phyloP scores from a whole-genome alignment of 1,140 invertebrate species.

The Drosophila miranda region DNA sequence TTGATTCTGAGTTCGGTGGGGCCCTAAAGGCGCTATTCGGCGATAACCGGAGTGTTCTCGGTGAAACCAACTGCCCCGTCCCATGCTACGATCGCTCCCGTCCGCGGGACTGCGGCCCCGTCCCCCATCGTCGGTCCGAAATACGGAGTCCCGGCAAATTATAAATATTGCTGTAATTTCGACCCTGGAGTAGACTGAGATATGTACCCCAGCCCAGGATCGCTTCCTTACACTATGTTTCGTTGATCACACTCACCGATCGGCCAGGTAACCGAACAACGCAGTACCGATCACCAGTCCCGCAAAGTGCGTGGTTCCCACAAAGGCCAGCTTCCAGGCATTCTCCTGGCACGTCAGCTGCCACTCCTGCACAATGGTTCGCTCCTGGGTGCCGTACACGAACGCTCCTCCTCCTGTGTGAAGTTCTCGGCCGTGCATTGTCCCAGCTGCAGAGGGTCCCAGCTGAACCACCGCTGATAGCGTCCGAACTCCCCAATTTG shows the following conservation, averaged over 20 bases:
- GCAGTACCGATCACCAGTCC: conserved; percentile 85
- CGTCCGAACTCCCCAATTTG: conserved; percentile 85
- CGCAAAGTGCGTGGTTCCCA: conserved; percentile 86
- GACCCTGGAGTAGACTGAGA: too few species aligned
- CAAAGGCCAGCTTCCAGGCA: conserved; percentile 86
- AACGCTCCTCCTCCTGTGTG: conserved; percentile 72
- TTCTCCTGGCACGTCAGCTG: conserved; percentile 85
- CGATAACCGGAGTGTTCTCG: too few species aligned
- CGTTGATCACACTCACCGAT: conserved; percentile 83
- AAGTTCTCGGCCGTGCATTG: conserved; percentile 75
- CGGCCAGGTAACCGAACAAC: conserved; percentile 84
- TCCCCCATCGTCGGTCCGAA: too few species aligned
- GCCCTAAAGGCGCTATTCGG: too few species aligned
- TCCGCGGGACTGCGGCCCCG: too few species aligned
- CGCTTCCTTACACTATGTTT: too few species aligned
- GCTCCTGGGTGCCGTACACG: conserved; percentile 83
- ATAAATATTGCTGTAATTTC: too few species aligned
- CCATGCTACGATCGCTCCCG: too few species aligned
- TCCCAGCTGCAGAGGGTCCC: not conserved
- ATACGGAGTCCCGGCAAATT: too few species aligned
- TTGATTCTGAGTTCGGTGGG: too few species aligned
- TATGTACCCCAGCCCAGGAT: too few species aligned
- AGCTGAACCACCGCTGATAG: conserved; percentile 83
- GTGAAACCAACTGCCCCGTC: too few species aligned
- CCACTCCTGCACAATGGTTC: conserved; percentile 85